A percentile compares a stretch with the other conserved stretches of the same genome.
Evolutionary conservation across 2,888 invertebrate genomes (phyloP).

Genomic region (Pemphredon lugubris): DNA sequence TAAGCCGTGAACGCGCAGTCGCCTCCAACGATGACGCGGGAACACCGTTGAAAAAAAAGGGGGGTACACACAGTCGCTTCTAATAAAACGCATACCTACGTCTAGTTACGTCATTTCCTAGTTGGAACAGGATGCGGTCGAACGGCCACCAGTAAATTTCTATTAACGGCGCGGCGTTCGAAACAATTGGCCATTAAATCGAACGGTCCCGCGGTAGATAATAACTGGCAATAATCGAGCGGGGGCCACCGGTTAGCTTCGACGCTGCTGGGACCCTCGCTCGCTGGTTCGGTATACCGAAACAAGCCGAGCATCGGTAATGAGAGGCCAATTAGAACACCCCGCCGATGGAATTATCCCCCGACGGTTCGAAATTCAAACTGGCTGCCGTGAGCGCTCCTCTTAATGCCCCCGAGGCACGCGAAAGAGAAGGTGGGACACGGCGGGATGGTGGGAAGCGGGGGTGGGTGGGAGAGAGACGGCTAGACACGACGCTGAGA

Average conservation of each 20-base stretch:
- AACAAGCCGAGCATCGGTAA: slow-evolving; percentile 80
- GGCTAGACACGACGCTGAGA: not conserved
- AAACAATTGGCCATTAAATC: slow-evolving; percentile 80
- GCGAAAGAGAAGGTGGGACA: slow-evolving; percentile 62
- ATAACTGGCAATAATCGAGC: slow-evolving; percentile 79
- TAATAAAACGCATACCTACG: not conserved
- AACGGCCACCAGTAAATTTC: slow-evolving; percentile 74
- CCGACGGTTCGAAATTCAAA: slow-evolving; percentile 79
- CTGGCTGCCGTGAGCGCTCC: slow-evolving; percentile 75
- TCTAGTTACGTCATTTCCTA: slow-evolving; percentile 41
- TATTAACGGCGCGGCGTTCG: slow-evolving; percentile 77
- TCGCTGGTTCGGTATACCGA: slow-evolving; percentile 57
- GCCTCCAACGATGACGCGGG: no score
- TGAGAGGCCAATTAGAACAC: slow-evolving; percentile 80
- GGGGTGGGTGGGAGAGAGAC: slow-evolving; percentile 1
- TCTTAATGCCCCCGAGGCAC: slow-evolving; percentile 74
- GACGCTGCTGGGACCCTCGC: slow-evolving; percentile 61
- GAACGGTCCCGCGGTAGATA: slow-evolving; percentile 79
- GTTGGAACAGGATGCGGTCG: slow-evolving; percentile 40
- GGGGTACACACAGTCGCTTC: no score
- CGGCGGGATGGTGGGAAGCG: not conserved
- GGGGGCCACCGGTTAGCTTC: slow-evolving; percentile 66
- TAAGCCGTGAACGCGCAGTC: no score
- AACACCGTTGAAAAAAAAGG: no score
- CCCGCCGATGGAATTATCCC: slow-evolving; percentile 79